Percentiles rank a stretch among this genome's conserved stretches.
Conservation (phyloP, 1,140 invertebrate species). For the Bradynema listronoti region DNA sequence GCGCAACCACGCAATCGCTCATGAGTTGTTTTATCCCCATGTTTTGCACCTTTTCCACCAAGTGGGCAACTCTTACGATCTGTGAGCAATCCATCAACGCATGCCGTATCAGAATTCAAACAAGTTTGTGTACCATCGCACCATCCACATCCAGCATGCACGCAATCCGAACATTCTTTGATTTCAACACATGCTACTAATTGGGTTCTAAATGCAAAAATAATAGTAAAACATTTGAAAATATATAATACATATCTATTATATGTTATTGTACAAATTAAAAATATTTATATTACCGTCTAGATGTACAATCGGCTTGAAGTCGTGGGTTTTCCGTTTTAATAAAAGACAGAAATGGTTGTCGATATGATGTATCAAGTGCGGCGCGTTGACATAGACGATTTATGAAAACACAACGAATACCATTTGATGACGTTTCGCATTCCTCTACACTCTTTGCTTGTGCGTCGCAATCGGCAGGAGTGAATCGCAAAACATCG, state of each 20-base stretch:
- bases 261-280: not conserved
- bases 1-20: constrained; percentile 35
- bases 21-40: constrained; percentile 12
- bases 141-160: constrained; percentile 43
- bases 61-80: constrained; percentile 30
- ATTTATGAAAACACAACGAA: constrained; percentile 44
- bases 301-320: constrained; percentile 26
- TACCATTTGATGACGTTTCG: constrained; percentile 35
- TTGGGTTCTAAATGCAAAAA: not conserved
- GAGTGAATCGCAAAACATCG: constrained; percentile 48
- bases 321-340: constrained; percentile 36
- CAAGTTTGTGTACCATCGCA: constrained; percentile 32
- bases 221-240: not conserved
- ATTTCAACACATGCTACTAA: constrained; percentile 21
- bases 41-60: constrained; percentile 10
- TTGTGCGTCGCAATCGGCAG: constrained; percentile 38
- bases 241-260: constrained; percentile 13
- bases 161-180: constrained; percentile 38
- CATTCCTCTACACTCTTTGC: constrained; percentile 43
- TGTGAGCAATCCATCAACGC: constrained; percentile 30
- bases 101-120: constrained; percentile 26
- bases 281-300: constrained; percentile 13
- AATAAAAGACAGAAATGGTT: constrained; percentile 41
- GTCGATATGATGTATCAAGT: constrained; percentile 40
- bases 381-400: constrained; percentile 34